Base-by-base conservation (phyloP, 2,888 invertebrate genomes). In the Cryptocephalus primarius region DNA sequence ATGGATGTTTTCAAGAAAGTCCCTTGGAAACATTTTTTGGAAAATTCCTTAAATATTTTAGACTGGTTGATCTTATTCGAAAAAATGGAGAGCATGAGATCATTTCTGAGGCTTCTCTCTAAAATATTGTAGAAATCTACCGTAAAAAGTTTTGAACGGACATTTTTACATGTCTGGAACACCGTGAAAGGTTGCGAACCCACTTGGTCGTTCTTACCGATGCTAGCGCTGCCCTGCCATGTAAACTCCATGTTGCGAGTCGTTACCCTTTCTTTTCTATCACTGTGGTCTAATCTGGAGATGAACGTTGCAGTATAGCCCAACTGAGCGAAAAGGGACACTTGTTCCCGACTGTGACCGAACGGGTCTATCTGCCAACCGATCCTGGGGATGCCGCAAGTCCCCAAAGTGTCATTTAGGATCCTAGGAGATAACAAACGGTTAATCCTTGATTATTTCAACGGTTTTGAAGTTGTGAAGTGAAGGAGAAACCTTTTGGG, bases 331-430 rank as follows among this genome's bases (percentile, higher is more conserved):
- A 78, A 74, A 22, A 74, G 60, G n/a, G 82, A 82, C 0, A 83
- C 82, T 57, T 82, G 80, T 62, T 86, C 85, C 50, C 75, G 67
- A 14, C 79, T 78, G 62, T 91, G 90, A 0, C 90, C 90, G 61
- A 90, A 91, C 0, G 88, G 84, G 71, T 91, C 90, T 12, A 90
- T 88, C 69, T 91, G 88, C 89, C 89, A 89, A 91, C 82, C 88
- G 0, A 86, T 76, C 44, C 76, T 77, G 0, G 90, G 88, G 32
- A 81, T 75, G 0, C 79, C 88, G 57, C 88, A 89, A 1, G 78
- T 75, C 0, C 85, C 85, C 40, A 88, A 75, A 0, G 80, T 82
- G 42, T 85, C 82, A 9, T 52, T 42, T 8, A 52, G 11, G 33
- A 40, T 45, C 9, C 50, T 54, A 22, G n/a, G 12, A 36, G 12